Conservation (phyloP, 2,888 invertebrate species). For the Patella caerulea region DNA sequence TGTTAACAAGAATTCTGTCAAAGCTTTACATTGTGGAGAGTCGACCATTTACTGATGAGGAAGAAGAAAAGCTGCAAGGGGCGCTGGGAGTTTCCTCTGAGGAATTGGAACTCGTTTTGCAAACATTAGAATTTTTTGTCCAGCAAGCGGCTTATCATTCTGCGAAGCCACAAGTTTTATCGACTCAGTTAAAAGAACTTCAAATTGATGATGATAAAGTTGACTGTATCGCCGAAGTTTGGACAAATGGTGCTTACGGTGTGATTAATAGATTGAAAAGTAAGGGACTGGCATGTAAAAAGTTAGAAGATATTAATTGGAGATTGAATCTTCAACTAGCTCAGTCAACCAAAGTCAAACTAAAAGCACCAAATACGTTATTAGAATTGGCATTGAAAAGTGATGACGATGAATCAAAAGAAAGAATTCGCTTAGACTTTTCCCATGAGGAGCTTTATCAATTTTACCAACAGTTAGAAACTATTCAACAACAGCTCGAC, state of each 20-base stretch:
- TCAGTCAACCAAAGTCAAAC: conserved; percentile 63
- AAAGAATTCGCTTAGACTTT: conserved; percentile 67
- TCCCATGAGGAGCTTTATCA: conserved; percentile 67
- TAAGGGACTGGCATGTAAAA: conserved; percentile 64
- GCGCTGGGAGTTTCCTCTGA: conserved; percentile 60
- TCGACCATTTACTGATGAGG: conserved; percentile 67
- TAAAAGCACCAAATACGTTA: conserved; percentile 68
- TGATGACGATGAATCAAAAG: conserved; percentile 52
- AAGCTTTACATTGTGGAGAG: conserved; percentile 69
- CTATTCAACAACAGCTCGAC: neutral
- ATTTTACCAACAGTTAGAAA: conserved; percentile 66
- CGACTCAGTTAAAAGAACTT: conserved; percentile 64
- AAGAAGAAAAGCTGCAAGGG: conserved; percentile 67
- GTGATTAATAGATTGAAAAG: conserved; percentile 66
- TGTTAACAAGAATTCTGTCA: conserved; percentile 69
- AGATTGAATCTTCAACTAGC: conserved; percentile 68
- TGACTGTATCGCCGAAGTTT: conserved; percentile 65
- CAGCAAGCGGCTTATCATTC: conserved; percentile 71
- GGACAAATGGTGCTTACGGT: conserved; percentile 64
- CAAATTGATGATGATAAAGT: conserved; percentile 68
- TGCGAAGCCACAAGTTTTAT: conserved; percentile 66
- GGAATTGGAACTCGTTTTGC: conserved; percentile 66
- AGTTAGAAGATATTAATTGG: conserved; percentile 70
- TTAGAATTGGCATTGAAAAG: conserved; percentile 63
- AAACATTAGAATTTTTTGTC: conserved; percentile 69